Evolutionary conservation across 2,113 vertebrate species (phyloP), one percentile per base, ranked within the genome.

Genomic region (Eublepharis macularius): DNA sequence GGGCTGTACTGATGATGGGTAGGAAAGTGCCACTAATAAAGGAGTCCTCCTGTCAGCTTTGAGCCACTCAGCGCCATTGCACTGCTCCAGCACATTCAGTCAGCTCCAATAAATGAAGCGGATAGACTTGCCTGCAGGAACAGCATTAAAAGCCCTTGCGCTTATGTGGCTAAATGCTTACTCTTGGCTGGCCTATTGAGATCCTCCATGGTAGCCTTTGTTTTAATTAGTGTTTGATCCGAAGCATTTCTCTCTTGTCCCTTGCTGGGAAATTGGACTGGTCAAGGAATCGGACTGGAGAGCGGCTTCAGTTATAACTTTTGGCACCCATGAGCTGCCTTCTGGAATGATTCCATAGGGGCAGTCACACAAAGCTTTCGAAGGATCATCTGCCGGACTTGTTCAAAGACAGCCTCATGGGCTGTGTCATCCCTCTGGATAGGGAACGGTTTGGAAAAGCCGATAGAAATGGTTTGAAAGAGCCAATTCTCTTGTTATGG

Each of bases 1-100:
- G 41, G 81, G 63, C 39, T 81, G 43, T 87, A 93, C 70, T 91
- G 92, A 90, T 60, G 26, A 90, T 60, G 26, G 74, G 36, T 69
- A 57, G 73, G 74, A 87, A 91, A 80, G 51, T 84, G 79, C 91
- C 87, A 89, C 90, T 92, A 89, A 83, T 68, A 82, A 82, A 83
- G 87, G 2, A 8, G 84, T 24, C 41, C 0, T 24, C 41, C 0
- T 0, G 34, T 75, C 41, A 81, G 86, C 80, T 54, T 83, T 43
- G 21, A 32, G 13, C 88, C 72, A 84, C 73, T 80, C 26, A 17
- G 43, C 34, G 49, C 60, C 85, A 74, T 90, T 83, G 77, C 77
- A 74, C 60, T 66, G 3, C 76, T 87, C 36, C 74, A 89, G 76
- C 51, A 51, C n/a, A 66, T 74, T 81, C 70, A 26, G 68, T 47